Evolutionary conservation across 2,888 invertebrate genomes (phyloP), one percentile per base, ranked within the genome.

Genomic region (Rhagium mordax): DNA sequence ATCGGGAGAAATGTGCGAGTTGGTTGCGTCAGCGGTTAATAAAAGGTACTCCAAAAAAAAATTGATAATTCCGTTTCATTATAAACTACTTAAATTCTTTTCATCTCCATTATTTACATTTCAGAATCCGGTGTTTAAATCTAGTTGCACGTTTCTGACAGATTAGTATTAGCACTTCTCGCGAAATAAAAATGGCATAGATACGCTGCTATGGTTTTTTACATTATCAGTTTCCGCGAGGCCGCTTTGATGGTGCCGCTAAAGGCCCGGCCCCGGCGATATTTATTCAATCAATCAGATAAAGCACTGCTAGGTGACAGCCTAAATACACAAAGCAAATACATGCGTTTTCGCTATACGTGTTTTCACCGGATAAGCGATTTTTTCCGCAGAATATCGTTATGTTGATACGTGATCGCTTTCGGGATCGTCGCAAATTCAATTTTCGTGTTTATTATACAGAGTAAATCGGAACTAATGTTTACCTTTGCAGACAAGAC

Each of bases 241-340:
- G 10, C 7, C 47, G 20, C 67, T 67, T 67, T 67, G 67, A 67
- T 24, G 67, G 24, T 7, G 67, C 67, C 67, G 67, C 67, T 16
- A 41, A 67, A 67, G 47, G 57, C 20, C 47, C 41, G 41, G 6
- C 27, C 65, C 57, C 41, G 47, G n/a, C 73, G 69, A 72, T 75
- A 75, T 77, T 77, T 75, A 74, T 71, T 74, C 71, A 74, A 77
- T 75, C 74, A 77, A 77, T 77, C 77, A 74, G 76, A 74, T 74
- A 76, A 76, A 74, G 70, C 72, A 41, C 49, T 68, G 69, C 53
- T 68, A 60, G 64, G 74, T 71, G 74, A 74, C 74, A 74, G 74
- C 61, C 51, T 68, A 72, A 61, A 61, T 61, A 61, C 33, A 61
- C 61, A 61, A 61, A 20, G 61, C 29, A 61, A 61, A 61, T 47